Percentiles rank a stretch among this genome's conserved stretches.
These are phyloP conservation scores for Dendrolimus punctatus DNA, from an alignment of 1,140 invertebrate species.

Conservation along the genomic window DNA sequence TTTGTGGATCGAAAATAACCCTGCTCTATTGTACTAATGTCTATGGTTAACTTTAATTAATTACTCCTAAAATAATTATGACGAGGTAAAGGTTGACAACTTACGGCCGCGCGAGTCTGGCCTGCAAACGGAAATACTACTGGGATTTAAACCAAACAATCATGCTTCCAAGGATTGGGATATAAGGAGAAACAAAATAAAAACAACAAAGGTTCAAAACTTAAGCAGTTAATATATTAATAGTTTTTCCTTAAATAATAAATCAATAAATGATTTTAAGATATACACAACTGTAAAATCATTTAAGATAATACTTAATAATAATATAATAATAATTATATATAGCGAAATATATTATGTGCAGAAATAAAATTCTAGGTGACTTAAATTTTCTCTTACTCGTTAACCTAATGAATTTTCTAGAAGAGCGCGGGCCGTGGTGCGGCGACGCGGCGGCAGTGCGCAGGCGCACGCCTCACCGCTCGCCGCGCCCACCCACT, in stretches of 20 bases:
- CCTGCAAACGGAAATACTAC: conserved; percentile 38
- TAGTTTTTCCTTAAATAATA: conserved; percentile 69
- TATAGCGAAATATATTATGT: conserved; percentile 78
- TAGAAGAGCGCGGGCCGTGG: conserved; percentile 51
- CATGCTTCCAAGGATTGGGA: conserved; percentile 42
- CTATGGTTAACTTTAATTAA: conserved; percentile 70
- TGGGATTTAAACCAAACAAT: conserved; percentile 31
- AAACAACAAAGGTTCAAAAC: conserved; percentile 67
- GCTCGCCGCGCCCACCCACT: conserved; percentile 26
- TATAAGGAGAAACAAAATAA: conserved; percentile 47
- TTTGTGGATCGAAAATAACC: conserved; percentile 70
- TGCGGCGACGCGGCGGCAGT: conserved; percentile 8
- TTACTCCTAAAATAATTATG: conserved; percentile 68
- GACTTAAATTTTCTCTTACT: conserved; percentile 74
- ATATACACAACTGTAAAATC: conserved; percentile 72
- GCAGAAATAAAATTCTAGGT: conserved; percentile 76
- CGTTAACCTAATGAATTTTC: conserved; percentile 68
- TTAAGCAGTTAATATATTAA: conserved; percentile 72
- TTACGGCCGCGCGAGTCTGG: conserved; percentile 42
- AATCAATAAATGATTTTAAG: conserved; percentile 71
- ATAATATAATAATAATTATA: conserved; percentile 71
- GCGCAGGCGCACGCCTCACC: not conserved
- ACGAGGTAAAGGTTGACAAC: conserved; percentile 68
- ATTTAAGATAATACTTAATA: conserved; percentile 70
- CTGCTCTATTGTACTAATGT: conserved; percentile 70